phyloP scores from a whole-genome alignment of 2,797 vertebrate genomes.

The Molossus molossus region DNA sequence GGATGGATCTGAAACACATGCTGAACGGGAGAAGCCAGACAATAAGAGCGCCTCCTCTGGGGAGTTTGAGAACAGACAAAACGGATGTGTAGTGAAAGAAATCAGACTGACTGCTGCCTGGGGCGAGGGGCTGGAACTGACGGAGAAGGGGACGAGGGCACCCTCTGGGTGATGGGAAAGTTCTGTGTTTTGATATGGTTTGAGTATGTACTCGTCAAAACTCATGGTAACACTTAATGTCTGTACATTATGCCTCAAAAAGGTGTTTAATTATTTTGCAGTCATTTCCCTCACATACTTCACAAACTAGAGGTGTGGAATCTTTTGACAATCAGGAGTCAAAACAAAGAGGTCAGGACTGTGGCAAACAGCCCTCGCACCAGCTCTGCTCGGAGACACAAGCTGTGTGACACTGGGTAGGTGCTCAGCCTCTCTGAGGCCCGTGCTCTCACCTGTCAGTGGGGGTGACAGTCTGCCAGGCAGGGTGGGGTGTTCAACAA shows the following conservation, averaged over 20 bases:
- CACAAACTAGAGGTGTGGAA: background rate
- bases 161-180: fast-evolving
- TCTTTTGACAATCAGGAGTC: background rate
- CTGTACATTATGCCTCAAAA: background rate
- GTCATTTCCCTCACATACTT: background rate
- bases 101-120: no score
- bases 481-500: fast-evolving
- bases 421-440: background rate
- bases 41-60: background rate
- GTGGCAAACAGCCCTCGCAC: background rate
- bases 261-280: background rate
- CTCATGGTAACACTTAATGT: background rate
- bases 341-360: background rate
- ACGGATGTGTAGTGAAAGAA: fast-evolving
- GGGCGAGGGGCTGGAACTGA: background rate
- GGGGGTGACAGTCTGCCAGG: no score
- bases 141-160: background rate
- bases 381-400: background rate
- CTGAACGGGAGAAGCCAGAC: background rate
- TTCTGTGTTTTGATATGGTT: background rate
- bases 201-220: background rate
- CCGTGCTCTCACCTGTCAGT: fast-evolving
- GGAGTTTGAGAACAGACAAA: background rate
- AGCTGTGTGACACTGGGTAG: background rate
- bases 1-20: background rate